Evolutionary conservation across 2,888 invertebrate genomes (phyloP).

Genomic region (Malacosoma neustria): DNA sequence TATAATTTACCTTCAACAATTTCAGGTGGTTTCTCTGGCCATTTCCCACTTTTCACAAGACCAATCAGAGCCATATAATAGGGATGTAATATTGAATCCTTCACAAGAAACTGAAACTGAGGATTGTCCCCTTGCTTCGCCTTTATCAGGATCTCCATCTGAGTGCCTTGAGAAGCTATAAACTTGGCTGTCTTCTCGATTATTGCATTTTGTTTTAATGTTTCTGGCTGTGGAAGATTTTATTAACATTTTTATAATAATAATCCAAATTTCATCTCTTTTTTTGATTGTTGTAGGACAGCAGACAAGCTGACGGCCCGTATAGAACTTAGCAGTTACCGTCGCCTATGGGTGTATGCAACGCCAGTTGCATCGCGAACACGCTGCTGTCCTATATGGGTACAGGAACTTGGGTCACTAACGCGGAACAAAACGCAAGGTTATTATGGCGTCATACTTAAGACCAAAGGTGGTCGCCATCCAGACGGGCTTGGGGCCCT

Average conservation of each 20-base stretch:
- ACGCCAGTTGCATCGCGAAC: too few relatives aligned
- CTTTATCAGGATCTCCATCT: conserved; percentile 99
- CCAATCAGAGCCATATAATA: conserved; percentile 87
- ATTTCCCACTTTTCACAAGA: conserved; percentile 48
- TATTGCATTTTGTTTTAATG: conserved; percentile 91
- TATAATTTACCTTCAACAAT: conserved; percentile 50
- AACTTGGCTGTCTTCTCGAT: conserved; percentile 96
- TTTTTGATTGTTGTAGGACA: too few relatives aligned
- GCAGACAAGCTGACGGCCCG: too few relatives aligned
- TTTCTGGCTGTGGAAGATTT: conserved; percentile 81
- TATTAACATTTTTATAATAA: conserved; percentile 19
- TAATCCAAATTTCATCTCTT: too few relatives aligned
- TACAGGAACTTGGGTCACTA: too few relatives aligned
- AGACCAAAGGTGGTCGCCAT: too few relatives aligned
- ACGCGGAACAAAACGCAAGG: too few relatives aligned
- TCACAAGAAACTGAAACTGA: conserved; percentile 94
- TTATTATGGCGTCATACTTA: too few relatives aligned
- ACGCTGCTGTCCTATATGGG: too few relatives aligned
- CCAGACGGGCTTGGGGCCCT: too few relatives aligned
- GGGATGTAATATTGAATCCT: conserved; percentile 86
- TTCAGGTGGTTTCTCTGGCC: conserved; percentile 50
- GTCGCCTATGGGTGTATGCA: too few relatives aligned
- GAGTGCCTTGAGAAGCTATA: conserved; percentile 91
- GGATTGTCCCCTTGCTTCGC: conserved; percentile 96
- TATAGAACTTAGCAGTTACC: too few relatives aligned